Evolutionary conservation across 92 coral and sea anemone genomes (phyloP), one percentile per base, ranked within the genome.

Genomic region (Phenganax marumi): DNA sequence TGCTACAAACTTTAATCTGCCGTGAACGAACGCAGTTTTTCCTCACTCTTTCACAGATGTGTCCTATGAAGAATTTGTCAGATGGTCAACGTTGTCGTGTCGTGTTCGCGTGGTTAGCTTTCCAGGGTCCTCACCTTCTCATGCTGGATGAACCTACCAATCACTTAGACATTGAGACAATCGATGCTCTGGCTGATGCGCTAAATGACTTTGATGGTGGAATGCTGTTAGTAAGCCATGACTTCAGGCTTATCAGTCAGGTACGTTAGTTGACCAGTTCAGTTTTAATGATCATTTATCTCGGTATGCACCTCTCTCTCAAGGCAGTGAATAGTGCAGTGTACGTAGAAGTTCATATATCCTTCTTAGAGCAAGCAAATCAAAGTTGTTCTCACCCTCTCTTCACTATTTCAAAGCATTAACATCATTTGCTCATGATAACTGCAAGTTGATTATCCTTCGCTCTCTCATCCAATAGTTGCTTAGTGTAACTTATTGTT

Each of bases 1-100:
- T 33, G 2, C n/a, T n/a, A n/a, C n/a, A n/a, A n/a, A n/a, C n/a
- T n/a, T n/a, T n/a, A n/a, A n/a, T n/a, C n/a, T n/a, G n/a, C 43
- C 43, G 43, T 33, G 2, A 33, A 33, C 43, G 43, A 33, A 33
- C 43, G 43, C 5, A 0, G 5, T 33, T 33, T 2, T 33, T 33
- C 43, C 0, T 33, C 43, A 0, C 2, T 33, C 43, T 33, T 33
- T 33, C 43, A 13, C 85, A 95, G 98, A 90, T 92, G 61, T 90
- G 97, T 72, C 98, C 98, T 11, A 95, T 95, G 97, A 86, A 81
- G 19, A 95, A 95, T 76, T 78, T 95, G 26, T 95, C 98, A 3
- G 98, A 95, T 85, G 98, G 98, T 52, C 98, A 95, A 81, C 92
- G 97, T 58, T 96, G 99, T 54, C 93, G 99, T 68, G 99, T 96